A percentile compares a stretch with the other conserved stretches of the same genome.
Evolutionary conservation across 2,113 vertebrate species (phyloP).

Genomic region (Camelus bactrianus): DNA sequence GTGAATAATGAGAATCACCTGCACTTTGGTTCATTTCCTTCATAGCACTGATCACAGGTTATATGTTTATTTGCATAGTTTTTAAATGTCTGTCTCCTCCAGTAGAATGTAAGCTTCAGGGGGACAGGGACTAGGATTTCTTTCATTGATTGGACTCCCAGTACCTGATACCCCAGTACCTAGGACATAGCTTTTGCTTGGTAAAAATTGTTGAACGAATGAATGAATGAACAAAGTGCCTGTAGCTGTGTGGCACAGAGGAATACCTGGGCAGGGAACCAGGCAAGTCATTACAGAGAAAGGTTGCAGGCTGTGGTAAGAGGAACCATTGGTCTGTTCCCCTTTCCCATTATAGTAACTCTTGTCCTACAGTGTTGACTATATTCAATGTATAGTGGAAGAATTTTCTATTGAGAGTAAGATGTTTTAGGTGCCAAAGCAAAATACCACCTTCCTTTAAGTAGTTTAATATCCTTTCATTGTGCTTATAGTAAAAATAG

Average conservation of each 20-base stretch:
- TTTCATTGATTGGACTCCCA: neutral
- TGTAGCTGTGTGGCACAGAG: neutral
- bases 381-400: neutral
- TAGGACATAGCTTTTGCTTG: neutral
- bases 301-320: neutral
- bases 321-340: neutral
- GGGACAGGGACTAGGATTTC: neutral
- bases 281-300: neutral
- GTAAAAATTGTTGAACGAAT: neutral
- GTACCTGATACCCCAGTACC: neutral
- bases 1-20: neutral
- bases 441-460: slow-evolving; percentile 33
- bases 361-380: slow-evolving; percentile 19
- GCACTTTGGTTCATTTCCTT: neutral
- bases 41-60: neutral
- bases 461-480: slow-evolving; percentile 15
- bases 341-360: slow-evolving; percentile 7
- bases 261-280: neutral
- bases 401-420: slow-evolving; percentile 10
- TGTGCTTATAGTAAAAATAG: slow-evolving; percentile 22
- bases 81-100: neutral
- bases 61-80: neutral
- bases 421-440: slow-evolving; percentile 4
- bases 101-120: neutral
- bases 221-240: neutral